These are phyloP conservation scores for Proteles cristata DNA, from an alignment of 2,113 vertebrate species.

Conservation along the genomic window DNA sequence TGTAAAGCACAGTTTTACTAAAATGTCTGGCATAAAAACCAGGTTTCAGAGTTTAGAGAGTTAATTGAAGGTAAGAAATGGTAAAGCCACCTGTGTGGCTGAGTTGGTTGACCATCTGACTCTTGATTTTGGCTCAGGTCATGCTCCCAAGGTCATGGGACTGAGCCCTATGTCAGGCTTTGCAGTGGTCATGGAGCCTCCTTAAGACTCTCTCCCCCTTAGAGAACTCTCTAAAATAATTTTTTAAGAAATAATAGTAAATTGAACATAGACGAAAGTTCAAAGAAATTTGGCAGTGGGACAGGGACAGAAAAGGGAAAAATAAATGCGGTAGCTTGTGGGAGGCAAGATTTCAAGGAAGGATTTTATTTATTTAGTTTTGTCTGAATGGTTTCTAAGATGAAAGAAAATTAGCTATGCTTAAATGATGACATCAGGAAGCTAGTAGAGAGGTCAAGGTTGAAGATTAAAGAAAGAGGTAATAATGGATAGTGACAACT, in stretches of 20 bases:
- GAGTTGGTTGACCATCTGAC: too few relatives aligned
- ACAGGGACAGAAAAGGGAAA: not conserved
- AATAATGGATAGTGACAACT: not conserved
- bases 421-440: not conserved
- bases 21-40: not conserved
- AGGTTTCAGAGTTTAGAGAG: not conserved
- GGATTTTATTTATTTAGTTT: not conserved
- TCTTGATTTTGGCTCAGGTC: too few relatives aligned
- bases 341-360: not conserved
- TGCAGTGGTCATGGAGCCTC: too few relatives aligned
- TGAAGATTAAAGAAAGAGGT: not conserved
- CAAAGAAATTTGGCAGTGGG: not conserved
- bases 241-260: not conserved
- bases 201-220: too few relatives aligned
- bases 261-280: not conserved
- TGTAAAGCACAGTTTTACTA: not conserved
- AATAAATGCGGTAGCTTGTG: not conserved
- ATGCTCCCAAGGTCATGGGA: too few relatives aligned
- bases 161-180: too few relatives aligned
- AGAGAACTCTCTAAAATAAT: too few relatives aligned
- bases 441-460: not conserved
- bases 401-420: not conserved
- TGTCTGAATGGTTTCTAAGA: not conserved
- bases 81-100: not conserved
- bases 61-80: not conserved